Conservation (phyloP, 1,140 invertebrate genomes). For the Sinonovacula constricta region DNA sequence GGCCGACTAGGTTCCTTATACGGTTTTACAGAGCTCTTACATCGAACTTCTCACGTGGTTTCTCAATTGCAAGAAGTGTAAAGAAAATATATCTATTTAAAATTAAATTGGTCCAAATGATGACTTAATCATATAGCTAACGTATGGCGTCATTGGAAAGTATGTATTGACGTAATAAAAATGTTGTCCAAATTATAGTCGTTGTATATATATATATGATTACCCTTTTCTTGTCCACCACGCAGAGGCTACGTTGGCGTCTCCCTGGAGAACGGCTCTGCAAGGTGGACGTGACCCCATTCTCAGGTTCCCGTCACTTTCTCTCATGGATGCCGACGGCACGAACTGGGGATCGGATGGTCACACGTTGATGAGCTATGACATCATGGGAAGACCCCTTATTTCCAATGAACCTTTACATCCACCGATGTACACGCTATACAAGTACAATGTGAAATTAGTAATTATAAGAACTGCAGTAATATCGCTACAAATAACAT, state of each 20-base stretch:
- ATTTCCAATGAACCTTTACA: slow-evolving; percentile 33
- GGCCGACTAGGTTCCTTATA: too few relatives aligned
- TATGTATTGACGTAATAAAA: too few relatives aligned
- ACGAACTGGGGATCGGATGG: slow-evolving; percentile 66
- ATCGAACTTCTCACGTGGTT: too few relatives aligned
- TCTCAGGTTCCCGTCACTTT: slow-evolving; percentile 59
- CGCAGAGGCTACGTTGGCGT: slow-evolving; percentile 64
- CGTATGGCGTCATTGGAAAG: too few relatives aligned
- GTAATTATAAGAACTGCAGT: too few relatives aligned
- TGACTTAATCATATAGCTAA: too few relatives aligned
- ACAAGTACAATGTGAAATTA: too few relatives aligned
- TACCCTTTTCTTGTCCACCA: not conserved
- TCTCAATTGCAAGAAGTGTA: too few relatives aligned
- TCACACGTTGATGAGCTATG: slow-evolving; percentile 53
- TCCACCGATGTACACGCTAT: slow-evolving; percentile 46
- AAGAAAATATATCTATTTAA: too few relatives aligned
- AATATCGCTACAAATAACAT: too few relatives aligned
- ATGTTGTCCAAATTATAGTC: not conserved
- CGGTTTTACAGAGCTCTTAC: too few relatives aligned
- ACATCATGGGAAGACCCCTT: slow-evolving; percentile 54
- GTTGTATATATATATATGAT: not conserved
- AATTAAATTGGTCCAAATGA: too few relatives aligned
- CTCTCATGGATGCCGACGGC: slow-evolving; percentile 64
- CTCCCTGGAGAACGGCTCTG: slow-evolving; percentile 49
- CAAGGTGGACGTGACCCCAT: slow-evolving; percentile 58